A percentile compares a stretch with the other conserved stretches of the same genome.
Conservation (phyloP, 2,113 vertebrate genomes). For the Silurus meridionalis region DNA sequence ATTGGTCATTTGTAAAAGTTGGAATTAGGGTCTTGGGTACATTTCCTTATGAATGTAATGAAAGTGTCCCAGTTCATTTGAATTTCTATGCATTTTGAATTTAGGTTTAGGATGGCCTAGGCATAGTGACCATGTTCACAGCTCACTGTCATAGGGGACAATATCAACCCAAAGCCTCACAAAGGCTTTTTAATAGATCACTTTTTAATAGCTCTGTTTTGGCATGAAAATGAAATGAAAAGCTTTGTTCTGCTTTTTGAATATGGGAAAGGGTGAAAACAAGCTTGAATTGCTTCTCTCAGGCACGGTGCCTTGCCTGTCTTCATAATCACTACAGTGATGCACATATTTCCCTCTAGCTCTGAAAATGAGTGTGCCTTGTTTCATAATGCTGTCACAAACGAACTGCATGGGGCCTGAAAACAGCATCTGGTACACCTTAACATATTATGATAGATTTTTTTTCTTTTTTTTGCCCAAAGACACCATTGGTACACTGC, state of each 20-base stretch:
- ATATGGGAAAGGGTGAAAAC: constrained; percentile 27
- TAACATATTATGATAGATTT: constrained; percentile 1
- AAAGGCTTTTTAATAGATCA: neutral
- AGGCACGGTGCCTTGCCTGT: constrained; percentile 5
- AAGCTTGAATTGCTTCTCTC: constrained; percentile 28
- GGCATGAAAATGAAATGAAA: constrained; percentile 5
- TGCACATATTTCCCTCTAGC: constrained; percentile 40
- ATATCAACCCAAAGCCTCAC: neutral
- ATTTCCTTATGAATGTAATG: no score
- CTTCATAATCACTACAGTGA: constrained; percentile 40
- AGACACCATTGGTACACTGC: constrained; percentile 4
- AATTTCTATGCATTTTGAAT: neutral
- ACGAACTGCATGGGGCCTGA: constrained; percentile 30
- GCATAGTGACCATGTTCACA: neutral
- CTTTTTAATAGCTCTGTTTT: neutral
- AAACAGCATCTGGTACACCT: constrained; percentile 29
- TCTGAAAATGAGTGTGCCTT: constrained; percentile 26
- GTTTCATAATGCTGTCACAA: constrained; percentile 47
- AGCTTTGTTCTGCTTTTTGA: constrained; percentile 10
- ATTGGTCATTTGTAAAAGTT: neutral
- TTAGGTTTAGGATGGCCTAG: neutral
- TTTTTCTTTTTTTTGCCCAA: neutral
- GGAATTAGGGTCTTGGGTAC: neutral
- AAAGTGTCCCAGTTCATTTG: no score
- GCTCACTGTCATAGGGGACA: neutral